A percentile compares a stretch with the other conserved stretches of the same genome.
Evolutionary conservation across 2,888 invertebrate species (phyloP).

Genomic region (Acleris holmiana): DNA sequence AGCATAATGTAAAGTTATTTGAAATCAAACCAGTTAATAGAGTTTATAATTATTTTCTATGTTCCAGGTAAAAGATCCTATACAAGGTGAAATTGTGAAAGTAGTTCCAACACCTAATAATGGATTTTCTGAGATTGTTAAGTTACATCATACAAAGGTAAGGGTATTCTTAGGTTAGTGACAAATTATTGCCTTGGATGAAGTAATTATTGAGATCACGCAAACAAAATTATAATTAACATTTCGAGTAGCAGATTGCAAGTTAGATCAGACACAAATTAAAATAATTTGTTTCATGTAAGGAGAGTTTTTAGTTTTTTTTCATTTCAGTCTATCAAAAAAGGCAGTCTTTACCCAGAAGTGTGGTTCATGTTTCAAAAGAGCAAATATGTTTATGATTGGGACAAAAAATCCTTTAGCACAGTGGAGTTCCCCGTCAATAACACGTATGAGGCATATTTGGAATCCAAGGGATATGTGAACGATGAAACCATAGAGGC

Average conservation of each 20-base stretch:
- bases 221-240: too few relatives aligned
- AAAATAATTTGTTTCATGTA: not conserved
- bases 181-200: slow-evolving; percentile 10
- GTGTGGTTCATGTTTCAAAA: slow-evolving; percentile 99
- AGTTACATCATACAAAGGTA: slow-evolving; percentile 88
- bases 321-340: slow-evolving; percentile 65
- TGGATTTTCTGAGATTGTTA: slow-evolving; percentile 97
- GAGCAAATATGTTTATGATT: slow-evolving; percentile 96
- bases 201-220: slow-evolving; percentile 1
- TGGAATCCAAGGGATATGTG: slow-evolving; percentile 93
- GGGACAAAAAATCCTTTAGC: slow-evolving; percentile 91
- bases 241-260: too few relatives aligned
- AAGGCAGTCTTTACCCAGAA: slow-evolving; percentile 79
- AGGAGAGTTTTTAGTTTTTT: not conserved
- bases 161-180: slow-evolving; percentile 10
- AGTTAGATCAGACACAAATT: too few relatives aligned
- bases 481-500: slow-evolving; percentile 91
- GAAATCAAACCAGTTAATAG: too few relatives aligned
- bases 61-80: slow-evolving; percentile 89
- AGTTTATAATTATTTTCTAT: slow-evolving; percentile 10
- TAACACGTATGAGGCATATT: slow-evolving; percentile 88
- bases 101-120: slow-evolving; percentile 98
- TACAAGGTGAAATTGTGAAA: slow-evolving; percentile 93
- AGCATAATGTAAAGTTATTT: too few relatives aligned
- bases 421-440: slow-evolving; percentile 94